Percentiles rank a stretch among this genome's conserved stretches.
These are phyloP conservation scores for Spongilla lacustris DNA, from an alignment of 37 sponge, comb jelly and placozoan genomes.

Conservation along the genomic window DNA sequence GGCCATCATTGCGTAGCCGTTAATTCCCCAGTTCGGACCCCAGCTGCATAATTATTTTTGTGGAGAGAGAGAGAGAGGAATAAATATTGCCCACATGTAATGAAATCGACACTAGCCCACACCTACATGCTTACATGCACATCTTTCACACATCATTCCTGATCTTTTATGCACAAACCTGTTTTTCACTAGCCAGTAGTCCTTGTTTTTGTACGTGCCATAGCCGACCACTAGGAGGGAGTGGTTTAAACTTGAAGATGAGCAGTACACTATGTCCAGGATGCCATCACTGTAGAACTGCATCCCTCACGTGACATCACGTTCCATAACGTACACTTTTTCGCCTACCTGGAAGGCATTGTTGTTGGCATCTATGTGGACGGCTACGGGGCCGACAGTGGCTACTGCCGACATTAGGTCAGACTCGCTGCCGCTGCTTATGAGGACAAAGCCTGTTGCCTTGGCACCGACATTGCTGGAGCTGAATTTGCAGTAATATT, in stretches of 20 bases:
- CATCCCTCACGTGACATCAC: background rate
- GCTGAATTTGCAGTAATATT: conserved; percentile 52
- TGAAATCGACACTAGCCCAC: background rate
- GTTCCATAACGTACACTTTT: background rate
- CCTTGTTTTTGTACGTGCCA: background rate
- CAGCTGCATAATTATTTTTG: background rate
- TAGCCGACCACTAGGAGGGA: background rate
- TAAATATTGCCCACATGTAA: no score
- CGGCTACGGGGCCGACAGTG: conserved; percentile 81
- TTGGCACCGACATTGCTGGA: conserved; percentile 35
- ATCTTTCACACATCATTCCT: no score
- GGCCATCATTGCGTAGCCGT: conserved; percentile 52
- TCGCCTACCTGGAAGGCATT: conserved; percentile 66
- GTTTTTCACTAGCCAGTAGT: background rate
- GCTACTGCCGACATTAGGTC: conserved; percentile 83
- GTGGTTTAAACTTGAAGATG: background rate
- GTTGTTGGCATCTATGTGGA: conserved; percentile 74
- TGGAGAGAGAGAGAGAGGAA: background rate
- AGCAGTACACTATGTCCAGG: background rate
- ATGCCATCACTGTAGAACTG: background rate
- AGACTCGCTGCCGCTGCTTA: conserved; percentile 65
- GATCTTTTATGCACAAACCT: no score
- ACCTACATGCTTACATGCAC: background rate
- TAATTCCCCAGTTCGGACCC: conserved; percentile 49
- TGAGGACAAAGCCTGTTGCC: conserved; percentile 43